phyloP scores from a whole-genome alignment of 2,113 vertebrate genomes.

The Eulemur macaco region DNA sequence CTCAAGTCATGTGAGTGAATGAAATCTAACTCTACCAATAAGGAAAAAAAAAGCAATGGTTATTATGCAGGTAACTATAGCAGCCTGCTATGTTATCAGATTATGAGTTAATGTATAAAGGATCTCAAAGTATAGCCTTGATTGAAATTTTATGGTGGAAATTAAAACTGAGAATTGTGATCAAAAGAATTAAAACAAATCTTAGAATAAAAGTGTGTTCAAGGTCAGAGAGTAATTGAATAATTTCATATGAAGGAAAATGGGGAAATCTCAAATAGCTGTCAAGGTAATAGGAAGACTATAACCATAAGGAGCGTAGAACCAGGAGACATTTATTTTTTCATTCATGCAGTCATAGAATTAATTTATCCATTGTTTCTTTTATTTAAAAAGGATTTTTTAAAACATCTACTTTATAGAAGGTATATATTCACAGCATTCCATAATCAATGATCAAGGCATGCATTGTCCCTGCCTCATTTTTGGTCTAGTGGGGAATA shows the following conservation, averaged over 20 bases:
- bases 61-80: not conserved
- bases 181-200: not conserved
- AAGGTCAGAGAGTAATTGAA: not conserved
- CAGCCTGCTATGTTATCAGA: not conserved
- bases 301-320: not conserved
- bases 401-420: not conserved
- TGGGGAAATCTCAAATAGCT: not conserved
- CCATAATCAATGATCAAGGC: not conserved
- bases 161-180: not conserved
- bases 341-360: not conserved
- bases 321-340: not conserved
- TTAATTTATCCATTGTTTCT: not conserved
- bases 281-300: not conserved
- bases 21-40: not conserved
- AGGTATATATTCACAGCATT: not conserved
- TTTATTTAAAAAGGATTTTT: not conserved
- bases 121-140: not conserved
- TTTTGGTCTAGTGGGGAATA: not conserved
- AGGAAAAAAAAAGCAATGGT: not conserved
- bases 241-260: not conserved
- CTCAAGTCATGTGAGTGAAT: not conserved
- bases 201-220: not conserved
- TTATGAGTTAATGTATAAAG: not conserved
- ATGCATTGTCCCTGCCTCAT: not conserved
- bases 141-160: not conserved